Evolutionary conservation across 2,888 invertebrate species (phyloP).

Genomic region (Gortyna flavago): DNA sequence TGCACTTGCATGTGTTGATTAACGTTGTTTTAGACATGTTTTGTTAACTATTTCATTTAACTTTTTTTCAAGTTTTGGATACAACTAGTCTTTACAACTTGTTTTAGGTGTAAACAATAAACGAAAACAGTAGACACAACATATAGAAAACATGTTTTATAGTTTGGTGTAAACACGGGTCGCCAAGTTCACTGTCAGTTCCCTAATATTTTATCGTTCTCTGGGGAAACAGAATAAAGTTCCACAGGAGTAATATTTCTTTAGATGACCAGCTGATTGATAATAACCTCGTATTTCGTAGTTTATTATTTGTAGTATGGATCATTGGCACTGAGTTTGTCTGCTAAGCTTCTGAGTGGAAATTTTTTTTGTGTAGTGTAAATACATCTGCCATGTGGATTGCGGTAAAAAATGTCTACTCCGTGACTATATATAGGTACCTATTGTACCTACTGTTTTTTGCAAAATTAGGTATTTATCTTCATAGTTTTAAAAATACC

Average conservation of each 20-base stretch:
- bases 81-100: no score
- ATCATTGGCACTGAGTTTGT: neutral
- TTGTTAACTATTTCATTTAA: neutral
- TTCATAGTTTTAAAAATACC: neutral
- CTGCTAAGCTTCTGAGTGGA: neutral
- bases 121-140: no score
- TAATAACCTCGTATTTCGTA: conserved; percentile 14
- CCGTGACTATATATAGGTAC: no score
- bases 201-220: conserved; percentile 21
- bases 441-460: neutral
- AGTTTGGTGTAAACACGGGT: neutral
- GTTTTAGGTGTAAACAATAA: neutral
- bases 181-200: conserved; percentile 19
- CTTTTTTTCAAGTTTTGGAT: neutral
- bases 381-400: neutral
- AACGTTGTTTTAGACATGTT: neutral
- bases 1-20: neutral
- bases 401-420: neutral
- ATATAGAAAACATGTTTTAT: neutral
- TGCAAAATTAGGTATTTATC: no score
- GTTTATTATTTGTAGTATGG: conserved; percentile 23
- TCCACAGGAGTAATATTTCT: conserved; percentile 33
- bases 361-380: neutral
- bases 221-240: conserved; percentile 16
- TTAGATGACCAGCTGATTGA: conserved; percentile 29